A percentile compares a stretch with the other conserved stretches of the same genome.
phyloP scores from a whole-genome alignment of 2,797 vertebrate genomes.

The Buceros bicornis region DNA sequence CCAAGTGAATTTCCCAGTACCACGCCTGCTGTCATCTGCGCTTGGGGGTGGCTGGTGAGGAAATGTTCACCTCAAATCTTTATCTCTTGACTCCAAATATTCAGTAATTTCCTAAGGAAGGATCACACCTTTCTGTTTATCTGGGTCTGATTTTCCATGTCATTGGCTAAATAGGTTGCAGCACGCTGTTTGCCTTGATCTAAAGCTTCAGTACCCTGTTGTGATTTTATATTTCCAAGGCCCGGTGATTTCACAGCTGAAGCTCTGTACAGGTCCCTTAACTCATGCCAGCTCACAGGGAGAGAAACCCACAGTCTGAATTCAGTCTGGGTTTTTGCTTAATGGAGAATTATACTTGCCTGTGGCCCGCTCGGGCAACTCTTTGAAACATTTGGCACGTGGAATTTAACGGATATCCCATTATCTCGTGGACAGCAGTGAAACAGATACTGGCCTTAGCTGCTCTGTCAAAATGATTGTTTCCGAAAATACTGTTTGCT shows the following conservation, averaged over 20 bases:
- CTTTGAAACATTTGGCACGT: not conserved
- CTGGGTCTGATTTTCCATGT: not conserved
- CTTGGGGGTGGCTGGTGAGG: not conserved
- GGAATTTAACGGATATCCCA: not conserved
- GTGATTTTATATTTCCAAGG: conserved; percentile 13
- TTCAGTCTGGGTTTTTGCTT: not conserved
- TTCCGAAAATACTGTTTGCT: conserved; percentile 39
- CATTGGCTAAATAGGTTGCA: not conserved
- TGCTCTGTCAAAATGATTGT: not conserved
- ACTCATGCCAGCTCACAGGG: not conserved
- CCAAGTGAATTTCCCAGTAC: not conserved
- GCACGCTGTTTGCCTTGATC: conserved; percentile 7
- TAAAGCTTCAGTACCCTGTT: not conserved
- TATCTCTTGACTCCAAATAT: not conserved
- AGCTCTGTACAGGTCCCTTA: not conserved
- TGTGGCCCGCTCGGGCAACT: not conserved
- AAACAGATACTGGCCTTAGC: not conserved
- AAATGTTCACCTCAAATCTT: not conserved
- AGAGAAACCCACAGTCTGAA: not conserved
- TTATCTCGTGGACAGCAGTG: not conserved
- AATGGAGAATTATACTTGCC: not conserved
- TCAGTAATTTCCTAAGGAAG: not conserved
- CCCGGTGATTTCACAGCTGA: not conserved
- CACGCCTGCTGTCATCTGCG: not conserved
- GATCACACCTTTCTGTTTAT: not conserved